A percentile compares a stretch with the other conserved stretches of the same genome.
Evolutionary conservation across 2,888 invertebrate genomes (phyloP).

Genomic region (Cenopis cana): DNA sequence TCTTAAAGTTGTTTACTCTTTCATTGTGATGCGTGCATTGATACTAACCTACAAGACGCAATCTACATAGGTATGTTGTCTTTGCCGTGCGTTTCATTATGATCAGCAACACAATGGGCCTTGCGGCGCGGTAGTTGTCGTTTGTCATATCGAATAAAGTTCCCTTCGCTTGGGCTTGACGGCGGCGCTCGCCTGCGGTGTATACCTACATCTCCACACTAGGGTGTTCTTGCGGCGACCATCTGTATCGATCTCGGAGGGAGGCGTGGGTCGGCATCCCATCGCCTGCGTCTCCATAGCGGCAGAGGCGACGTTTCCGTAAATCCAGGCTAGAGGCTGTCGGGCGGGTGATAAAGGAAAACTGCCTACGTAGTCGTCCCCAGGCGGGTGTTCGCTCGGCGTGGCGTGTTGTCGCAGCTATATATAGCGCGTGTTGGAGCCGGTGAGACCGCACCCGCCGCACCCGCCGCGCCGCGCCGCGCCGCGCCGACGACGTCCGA

Average conservation of each 20-base stretch:
- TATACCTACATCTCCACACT: slow-evolving; percentile 61
- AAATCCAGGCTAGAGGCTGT: slow-evolving; percentile 80
- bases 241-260: slow-evolving; percentile 83
- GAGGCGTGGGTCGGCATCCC: slow-evolving; percentile 81
- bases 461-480: slow-evolving; percentile 67
- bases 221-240: slow-evolving; percentile 78
- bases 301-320: slow-evolving; percentile 75
- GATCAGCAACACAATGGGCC: slow-evolving; percentile 41
- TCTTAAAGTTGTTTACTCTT: slow-evolving; percentile 24
- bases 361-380: slow-evolving; percentile 81
- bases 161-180: slow-evolving; percentile 54
- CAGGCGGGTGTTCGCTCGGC: slow-evolving; percentile 75
- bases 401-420: slow-evolving; percentile 79
- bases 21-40: slow-evolving; percentile 7
- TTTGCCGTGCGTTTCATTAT: slow-evolving; percentile 6
- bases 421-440: slow-evolving; percentile 82
- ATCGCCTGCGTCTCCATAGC: slow-evolving; percentile 74
- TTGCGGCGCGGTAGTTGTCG: slow-evolving; percentile 45
- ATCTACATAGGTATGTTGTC: slow-evolving; percentile 10
- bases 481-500: slow-evolving; percentile 72
- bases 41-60: slow-evolving; percentile 4
- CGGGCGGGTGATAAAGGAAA: slow-evolving; percentile 82
- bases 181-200: slow-evolving; percentile 49
- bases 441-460: slow-evolving; percentile 74
- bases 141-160: slow-evolving; percentile 54